Base-by-base conservation (phyloP, 1,140 invertebrate species). In the Rhopalosiphum padi region DNA sequence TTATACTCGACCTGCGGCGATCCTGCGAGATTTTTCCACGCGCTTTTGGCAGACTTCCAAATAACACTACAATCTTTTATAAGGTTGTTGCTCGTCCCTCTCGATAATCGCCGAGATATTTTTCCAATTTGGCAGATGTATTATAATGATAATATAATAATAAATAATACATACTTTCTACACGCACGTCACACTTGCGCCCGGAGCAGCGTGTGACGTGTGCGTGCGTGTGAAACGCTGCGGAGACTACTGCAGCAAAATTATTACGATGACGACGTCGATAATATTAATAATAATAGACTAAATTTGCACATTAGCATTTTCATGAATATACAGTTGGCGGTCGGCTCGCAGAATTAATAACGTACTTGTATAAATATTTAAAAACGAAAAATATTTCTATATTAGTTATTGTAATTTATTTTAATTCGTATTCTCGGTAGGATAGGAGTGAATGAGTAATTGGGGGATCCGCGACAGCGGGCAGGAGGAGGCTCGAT, bases 371-470 rank as follows among this genome's bases (percentile, higher is more conserved):
- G 25, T 89, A 89, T 55, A 55, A 89, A 89, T 88, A 37, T 90
- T 90, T 90, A 55, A 41, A 90, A 90, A 90, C 37, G 37, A 60
- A 30, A 85, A 41, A 82, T 91, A 91, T 93, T 91, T 51, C 48
- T 77, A 35, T 41, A 53, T 92, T 48, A 92, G 46, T 92, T 85
- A 85, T 93, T 86, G 68, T 85, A 93, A 93, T 93, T 93, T 93
- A 93, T 93, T 93, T 93, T 85, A 93, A 86, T 85, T 86, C 82
- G 53, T 68, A 43, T 43, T n/a, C 37, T 68, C 87, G 15, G 41
- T 43, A 15, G 25, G 4, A 22, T 53, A 22, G 48, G 21, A 23
- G 35, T 21, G n/a, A 21, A 53, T 23, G 25, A n/a, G n/a, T 22
- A 2, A 41, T 30, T 6, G 48, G 9, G 35, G 48, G 23, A 23